Evolutionary conservation across 2,888 invertebrate species (phyloP).

Genomic region (Adineta ricciae): DNA sequence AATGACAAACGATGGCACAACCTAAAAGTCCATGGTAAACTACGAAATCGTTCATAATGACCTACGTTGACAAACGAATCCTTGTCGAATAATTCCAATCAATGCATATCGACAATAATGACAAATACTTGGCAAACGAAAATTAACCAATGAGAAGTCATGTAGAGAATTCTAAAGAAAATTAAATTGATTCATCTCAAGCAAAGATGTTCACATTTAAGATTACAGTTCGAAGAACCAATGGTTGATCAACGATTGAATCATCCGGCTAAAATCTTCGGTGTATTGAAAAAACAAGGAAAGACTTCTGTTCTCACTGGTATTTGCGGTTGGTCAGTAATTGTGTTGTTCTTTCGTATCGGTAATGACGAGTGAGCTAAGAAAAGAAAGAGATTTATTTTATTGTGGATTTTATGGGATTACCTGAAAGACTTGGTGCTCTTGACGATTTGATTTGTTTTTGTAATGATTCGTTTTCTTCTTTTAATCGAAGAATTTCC

Average conservation of each 20-base stretch:
- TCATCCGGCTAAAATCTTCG: not conserved
- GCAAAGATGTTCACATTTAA: not conserved
- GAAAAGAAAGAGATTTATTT: too few relatives aligned
- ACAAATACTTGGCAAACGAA: not conserved
- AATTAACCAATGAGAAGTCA: not conserved
- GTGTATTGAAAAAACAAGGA: not conserved
- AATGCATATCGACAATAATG: not conserved
- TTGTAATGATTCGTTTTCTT: conserved; percentile 12
- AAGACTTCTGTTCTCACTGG: not conserved
- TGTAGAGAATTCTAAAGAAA: not conserved
- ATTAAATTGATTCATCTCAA: not conserved
- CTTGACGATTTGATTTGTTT: not conserved
- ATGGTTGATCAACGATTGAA: not conserved
- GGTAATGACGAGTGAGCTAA: too few relatives aligned
- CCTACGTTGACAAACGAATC: not conserved
- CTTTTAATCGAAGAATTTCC: conserved; percentile 61
- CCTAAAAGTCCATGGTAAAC: conserved; percentile 50
- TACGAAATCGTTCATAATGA: not conserved
- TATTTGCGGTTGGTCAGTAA: too few relatives aligned
- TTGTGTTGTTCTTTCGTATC: too few relatives aligned
- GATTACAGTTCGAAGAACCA: not conserved
- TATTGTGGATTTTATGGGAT: too few relatives aligned
- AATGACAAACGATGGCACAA: conserved; percentile 88
- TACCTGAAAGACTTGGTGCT: not conserved
- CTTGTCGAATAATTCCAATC: conserved; percentile 4